Conservation (phyloP, 1,140 invertebrate genomes). For the Mercenaria mercenaria region DNA sequence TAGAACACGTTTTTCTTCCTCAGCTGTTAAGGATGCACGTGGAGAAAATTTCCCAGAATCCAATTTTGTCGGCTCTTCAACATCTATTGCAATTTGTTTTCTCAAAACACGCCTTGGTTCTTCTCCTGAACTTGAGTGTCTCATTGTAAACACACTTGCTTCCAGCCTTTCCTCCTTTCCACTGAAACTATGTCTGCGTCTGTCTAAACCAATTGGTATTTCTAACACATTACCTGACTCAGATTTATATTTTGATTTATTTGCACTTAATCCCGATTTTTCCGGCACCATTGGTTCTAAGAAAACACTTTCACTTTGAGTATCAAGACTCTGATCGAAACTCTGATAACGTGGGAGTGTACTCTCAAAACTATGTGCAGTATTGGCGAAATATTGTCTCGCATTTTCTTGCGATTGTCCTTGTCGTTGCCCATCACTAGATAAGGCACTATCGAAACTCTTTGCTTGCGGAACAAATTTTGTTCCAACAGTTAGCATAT, state of each 20-base stretch:
- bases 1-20: conserved; percentile 54
- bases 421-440: conserved; percentile 36
- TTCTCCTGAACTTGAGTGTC: conserved; percentile 58
- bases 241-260: conserved; percentile 44
- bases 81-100: conserved; percentile 65
- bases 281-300: conserved; percentile 24
- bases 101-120: conserved; percentile 51
- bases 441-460: conserved; percentile 68
- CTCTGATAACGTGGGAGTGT: conserved; percentile 47
- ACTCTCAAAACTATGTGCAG: conserved; percentile 59
- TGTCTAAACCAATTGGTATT: conserved; percentile 45
- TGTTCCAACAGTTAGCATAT: conserved; percentile 32
- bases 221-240: conserved; percentile 50
- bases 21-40: background rate
- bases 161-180: conserved; percentile 52
- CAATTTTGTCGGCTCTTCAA: conserved; percentile 43
- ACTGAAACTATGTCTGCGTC: conserved; percentile 59
- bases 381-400: conserved; percentile 42
- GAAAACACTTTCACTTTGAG: conserved; percentile 12
- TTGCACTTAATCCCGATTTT: conserved; percentile 32
- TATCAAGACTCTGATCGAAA: conserved; percentile 51
- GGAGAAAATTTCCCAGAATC: conserved; percentile 54
- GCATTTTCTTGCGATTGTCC: conserved; percentile 32
- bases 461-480: conserved; percentile 49
- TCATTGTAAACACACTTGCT: conserved; percentile 34